Conservation (phyloP, 2,888 invertebrate species). For the Cosmopolites sordidus region DNA sequence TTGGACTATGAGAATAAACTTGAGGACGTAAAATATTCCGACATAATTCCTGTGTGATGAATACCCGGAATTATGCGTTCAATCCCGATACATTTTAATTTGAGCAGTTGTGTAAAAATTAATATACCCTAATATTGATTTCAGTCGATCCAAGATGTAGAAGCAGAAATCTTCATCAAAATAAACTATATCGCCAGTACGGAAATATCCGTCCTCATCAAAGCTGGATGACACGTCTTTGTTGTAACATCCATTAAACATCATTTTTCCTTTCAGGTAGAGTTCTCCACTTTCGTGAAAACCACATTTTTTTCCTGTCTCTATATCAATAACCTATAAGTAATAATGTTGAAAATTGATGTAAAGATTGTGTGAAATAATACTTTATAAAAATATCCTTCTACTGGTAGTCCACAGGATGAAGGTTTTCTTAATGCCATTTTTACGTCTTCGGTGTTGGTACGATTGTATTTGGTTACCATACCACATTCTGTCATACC, state of each 20-base stretch:
- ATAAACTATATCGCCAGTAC: slow-evolving; percentile 17
- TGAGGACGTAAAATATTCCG: no score
- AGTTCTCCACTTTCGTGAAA: slow-evolving; percentile 15
- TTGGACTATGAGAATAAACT: no score
- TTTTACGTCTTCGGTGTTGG: background rate
- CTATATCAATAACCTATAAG: slow-evolving; percentile 15
- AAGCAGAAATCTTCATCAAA: slow-evolving; percentile 19
- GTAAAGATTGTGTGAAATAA: background rate
- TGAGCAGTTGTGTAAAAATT: background rate
- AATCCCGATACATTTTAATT: background rate
- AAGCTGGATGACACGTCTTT: slow-evolving; percentile 7
- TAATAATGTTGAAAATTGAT: background rate
- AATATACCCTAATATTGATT: slow-evolving; percentile 14
- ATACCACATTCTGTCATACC: slow-evolving; percentile 18
- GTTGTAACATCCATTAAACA: slow-evolving; percentile 13
- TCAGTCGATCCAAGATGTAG: slow-evolving; percentile 16
- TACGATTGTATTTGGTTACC: background rate
- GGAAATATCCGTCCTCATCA: slow-evolving; percentile 17
- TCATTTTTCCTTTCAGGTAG: slow-evolving; percentile 8
- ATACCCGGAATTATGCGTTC: no score
- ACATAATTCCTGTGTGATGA: no score
- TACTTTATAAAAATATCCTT: slow-evolving; percentile 16
- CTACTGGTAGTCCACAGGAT: slow-evolving; percentile 11
- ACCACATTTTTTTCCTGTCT: slow-evolving; percentile 14
- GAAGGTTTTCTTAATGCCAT: slow-evolving; percentile 2